These are phyloP conservation scores for Psittacula echo DNA, from an alignment of 2,797 vertebrate genomes.

Conservation along the genomic window DNA sequence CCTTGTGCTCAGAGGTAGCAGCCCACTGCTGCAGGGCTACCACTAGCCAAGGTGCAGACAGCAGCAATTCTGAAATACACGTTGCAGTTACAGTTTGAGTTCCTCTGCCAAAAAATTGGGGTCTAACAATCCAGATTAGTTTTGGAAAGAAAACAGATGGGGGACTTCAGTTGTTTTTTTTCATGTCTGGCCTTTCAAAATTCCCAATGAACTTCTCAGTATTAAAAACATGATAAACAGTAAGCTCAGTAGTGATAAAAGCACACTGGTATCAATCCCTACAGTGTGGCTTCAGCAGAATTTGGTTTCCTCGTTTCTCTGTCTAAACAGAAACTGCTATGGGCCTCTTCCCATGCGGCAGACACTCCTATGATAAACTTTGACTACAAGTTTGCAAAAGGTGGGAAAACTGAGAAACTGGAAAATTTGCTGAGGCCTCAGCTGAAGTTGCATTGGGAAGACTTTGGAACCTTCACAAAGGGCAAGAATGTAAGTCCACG, in stretches of 20 bases:
- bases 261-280: background rate
- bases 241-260: background rate
- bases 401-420: constrained; percentile 81
- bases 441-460: constrained; percentile 80
- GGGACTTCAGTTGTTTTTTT: background rate
- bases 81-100: background rate
- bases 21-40: background rate
- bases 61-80: background rate
- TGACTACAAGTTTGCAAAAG: constrained; percentile 83
- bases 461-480: constrained; percentile 77
- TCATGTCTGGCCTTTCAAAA: background rate
- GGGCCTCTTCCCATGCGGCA: constrained; percentile 79
- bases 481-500: constrained; percentile 73
- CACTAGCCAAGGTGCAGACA: background rate
- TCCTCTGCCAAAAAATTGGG: background rate
- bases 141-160: background rate
- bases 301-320: constrained; percentile 4
- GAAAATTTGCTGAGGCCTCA: constrained; percentile 80
- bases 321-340: constrained; percentile 79
- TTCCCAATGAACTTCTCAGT: background rate
- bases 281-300: background rate
- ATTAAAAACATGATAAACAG: background rate
- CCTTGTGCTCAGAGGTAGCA: background rate
- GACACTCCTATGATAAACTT: constrained; percentile 86
- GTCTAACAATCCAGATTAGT: background rate